These are phyloP conservation scores for Invenusta paracnida DNA, from an alignment of 2,888 invertebrate species.

Conservation along the genomic window DNA sequence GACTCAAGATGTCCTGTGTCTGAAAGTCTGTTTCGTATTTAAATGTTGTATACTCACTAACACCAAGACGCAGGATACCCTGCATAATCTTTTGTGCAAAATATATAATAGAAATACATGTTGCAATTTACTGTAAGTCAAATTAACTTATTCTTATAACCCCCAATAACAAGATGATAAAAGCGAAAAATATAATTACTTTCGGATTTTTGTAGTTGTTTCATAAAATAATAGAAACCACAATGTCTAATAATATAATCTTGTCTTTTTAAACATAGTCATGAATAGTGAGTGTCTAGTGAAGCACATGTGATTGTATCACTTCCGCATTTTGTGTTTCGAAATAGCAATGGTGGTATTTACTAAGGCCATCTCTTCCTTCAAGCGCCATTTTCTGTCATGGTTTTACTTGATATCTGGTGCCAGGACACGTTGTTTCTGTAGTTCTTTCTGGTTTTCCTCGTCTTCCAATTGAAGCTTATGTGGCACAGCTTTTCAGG, in stretches of 20 bases:
- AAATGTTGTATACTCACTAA: too few species aligned
- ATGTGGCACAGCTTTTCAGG: not conserved
- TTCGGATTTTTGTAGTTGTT: not conserved
- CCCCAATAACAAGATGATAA: too few species aligned
- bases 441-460: not conserved
- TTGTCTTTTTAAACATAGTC: not conserved
- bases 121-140: too few species aligned
- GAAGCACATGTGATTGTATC: slow-evolving; percentile 12
- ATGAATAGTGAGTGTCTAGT: not conserved
- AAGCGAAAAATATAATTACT: too few species aligned
- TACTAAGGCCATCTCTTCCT: not conserved
- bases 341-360: slow-evolving; percentile 10
- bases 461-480: not conserved
- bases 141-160: too few species aligned
- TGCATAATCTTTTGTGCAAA: not conserved
- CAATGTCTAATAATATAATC: slow-evolving; percentile 13
- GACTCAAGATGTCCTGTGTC: too few species aligned
- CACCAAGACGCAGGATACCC: too few species aligned
- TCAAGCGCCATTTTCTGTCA: not conserved
- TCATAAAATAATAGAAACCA: not conserved
- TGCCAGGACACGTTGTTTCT: not conserved
- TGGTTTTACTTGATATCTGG: not conserved
- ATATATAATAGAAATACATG: not conserved
- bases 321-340: slow-evolving; percentile 4
- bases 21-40: too few species aligned